Evolutionary conservation across 2,888 invertebrate species (phyloP), one percentile per base, ranked within the genome.

Genomic region (Nudaria mundana): DNA sequence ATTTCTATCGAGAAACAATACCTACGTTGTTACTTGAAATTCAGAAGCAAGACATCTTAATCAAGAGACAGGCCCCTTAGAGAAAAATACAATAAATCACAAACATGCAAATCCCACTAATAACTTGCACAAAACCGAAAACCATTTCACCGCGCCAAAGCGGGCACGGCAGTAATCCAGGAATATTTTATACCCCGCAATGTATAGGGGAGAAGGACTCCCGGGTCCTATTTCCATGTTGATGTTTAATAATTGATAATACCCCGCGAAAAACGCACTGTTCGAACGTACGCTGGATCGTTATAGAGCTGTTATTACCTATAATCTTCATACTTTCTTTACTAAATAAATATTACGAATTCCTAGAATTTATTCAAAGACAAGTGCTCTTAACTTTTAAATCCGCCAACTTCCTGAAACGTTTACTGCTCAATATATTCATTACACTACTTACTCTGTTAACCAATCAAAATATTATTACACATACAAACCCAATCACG

Each of bases 221-320:
- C 56, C 65, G 87, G 88, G 89, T 81, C 81, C 85, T 81, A 85
- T 88, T 83, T 87, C 81, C 84, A 83, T 83, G 86, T 83, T 88
- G 89, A 88, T 89, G 85, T 85, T 88, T 85, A 88, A 89, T 88
- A 89, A 89, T 88, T 89, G 88, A 89, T 89, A 88, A 88, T 88
- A 80, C 85, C 81, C 82, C 82, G 82, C 83, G 84, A 86, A 87
- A 86, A 88, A 86, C 85, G 76, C 79, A 73, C 75, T 66, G 63
- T 54, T 52, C 71, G 74, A 75, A 73, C 74, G 71, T 70, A 54
- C 56, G 31, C 40, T 22, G 44, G 47, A 62, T 40, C 12, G 37
- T 1, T 52, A 46, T 45, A 48, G 82, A 85, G 84, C 7, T 75
- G 77, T 31, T 74, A 45, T 35, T 54, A 75, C 74, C 66, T n/a